Evolutionary conservation across 2,888 invertebrate genomes (phyloP).

Genomic region (Automeris io): DNA sequence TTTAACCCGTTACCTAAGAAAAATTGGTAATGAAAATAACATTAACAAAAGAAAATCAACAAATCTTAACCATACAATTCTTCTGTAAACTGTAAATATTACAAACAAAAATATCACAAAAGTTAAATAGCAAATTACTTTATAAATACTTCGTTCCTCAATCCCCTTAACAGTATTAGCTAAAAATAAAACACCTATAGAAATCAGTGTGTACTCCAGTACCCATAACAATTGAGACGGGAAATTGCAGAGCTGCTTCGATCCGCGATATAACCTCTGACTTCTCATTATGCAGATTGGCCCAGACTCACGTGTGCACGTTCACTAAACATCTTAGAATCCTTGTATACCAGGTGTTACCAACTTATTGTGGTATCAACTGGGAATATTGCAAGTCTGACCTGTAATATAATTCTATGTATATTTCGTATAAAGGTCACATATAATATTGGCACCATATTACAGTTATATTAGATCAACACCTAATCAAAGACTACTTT

Average conservation of each 20-base stretch:
- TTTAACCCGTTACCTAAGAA: too few species aligned
- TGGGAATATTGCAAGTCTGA: neutral
- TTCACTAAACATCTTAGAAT: slow-evolving; percentile 41
- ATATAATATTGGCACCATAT: too few species aligned
- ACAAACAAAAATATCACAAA: neutral
- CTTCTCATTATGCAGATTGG: slow-evolving; percentile 72
- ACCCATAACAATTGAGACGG: slow-evolving; percentile 60
- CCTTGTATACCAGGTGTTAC: slow-evolving; percentile 5
- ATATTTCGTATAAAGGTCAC: neutral
- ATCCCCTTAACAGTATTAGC: neutral
- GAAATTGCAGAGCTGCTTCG: slow-evolving; percentile 62
- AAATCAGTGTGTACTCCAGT: slow-evolving; percentile 48
- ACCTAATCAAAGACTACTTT: too few species aligned
- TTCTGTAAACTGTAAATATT: too few species aligned
- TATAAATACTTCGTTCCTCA: neutral
- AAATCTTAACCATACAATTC: too few species aligned
- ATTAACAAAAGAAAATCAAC: too few species aligned
- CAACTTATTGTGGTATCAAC: slow-evolving; percentile 3
- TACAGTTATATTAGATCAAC: neutral
- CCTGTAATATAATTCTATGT: neutral
- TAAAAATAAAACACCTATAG: slow-evolving; percentile 12
- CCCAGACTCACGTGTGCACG: slow-evolving; percentile 49
- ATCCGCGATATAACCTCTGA: slow-evolving; percentile 61
- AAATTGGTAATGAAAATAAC: too few species aligned
- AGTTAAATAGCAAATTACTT: neutral